Base-by-base conservation (phyloP, 2,888 invertebrate genomes). In the Nebria salina region DNA sequence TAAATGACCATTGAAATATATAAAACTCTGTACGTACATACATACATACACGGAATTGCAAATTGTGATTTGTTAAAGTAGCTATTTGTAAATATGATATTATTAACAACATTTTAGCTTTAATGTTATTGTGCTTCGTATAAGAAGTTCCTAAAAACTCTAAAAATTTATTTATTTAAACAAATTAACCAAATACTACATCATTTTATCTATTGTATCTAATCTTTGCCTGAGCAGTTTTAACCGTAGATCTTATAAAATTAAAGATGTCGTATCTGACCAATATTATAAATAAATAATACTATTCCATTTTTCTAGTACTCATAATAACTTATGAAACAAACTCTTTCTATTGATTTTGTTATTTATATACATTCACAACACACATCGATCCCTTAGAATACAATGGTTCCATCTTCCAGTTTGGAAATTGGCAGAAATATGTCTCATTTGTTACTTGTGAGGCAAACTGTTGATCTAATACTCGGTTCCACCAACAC, bases 41-140 rank as follows among this genome's bases (percentile, higher is more conserved):
- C 76, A 76, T 75, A 54, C 8, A 13, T 54, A 54, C 54, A 54
- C 72, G 81, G 76, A 76, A 81, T 81, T 80, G 80, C 80, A 70
- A 81, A 76, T 65, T 81, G 81, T 81, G 81, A 81, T 81, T 65
- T 72, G 72, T 81, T 76, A 76, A 65, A 72, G 42, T 81, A 81
- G 81, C 81, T 81, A 76, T 76, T 75, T 81, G 81, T 81, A 81
- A 64, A 70, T 83, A 83, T 84, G 84, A 85, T 84, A 85, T 85
- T 85, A 81, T 85, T 85, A 81, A 84, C 83, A 70, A 54, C 54
- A 83, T 83, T 83, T 81, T 84, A 85, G 85, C 85, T 85, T 85
- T 85, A 85, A 83, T 83, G 82, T 84, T 75, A 76, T 75, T 83
- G 83, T 82, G 83, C 84, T 84, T 83, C 82, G 70, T 82, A 81